These are phyloP conservation scores for Nasonia giraulti DNA, from an alignment of 1,140 invertebrate species.

Conservation along the genomic window DNA sequence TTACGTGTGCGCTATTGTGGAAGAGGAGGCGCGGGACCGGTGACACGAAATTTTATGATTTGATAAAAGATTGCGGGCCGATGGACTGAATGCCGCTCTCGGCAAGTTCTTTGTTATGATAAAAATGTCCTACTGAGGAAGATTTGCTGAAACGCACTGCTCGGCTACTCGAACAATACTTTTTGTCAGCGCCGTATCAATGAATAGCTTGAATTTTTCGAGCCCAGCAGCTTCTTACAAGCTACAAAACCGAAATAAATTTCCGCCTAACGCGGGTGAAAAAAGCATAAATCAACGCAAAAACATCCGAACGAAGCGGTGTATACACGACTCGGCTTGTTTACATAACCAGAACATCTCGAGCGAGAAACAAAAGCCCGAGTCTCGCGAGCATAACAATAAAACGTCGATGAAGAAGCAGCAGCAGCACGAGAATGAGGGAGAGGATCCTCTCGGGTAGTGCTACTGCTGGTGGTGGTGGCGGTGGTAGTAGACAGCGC, in stretches of 20 bases:
- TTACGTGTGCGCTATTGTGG: constrained; percentile 4
- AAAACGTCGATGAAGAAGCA: constrained; percentile 43
- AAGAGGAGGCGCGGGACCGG: background rate
- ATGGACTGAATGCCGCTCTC: background rate
- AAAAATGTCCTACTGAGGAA: background rate
- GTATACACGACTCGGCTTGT: constrained; percentile 1
- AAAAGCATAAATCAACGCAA: background rate
- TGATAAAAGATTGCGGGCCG: constrained; percentile 22
- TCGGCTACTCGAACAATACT: background rate
- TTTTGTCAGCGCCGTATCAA: too few relatives aligned
- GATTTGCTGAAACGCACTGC: background rate
- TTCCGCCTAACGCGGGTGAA: background rate
- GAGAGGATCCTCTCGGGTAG: background rate
- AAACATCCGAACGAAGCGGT: background rate
- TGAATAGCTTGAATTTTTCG: too few relatives aligned
- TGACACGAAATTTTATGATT: constrained; percentile 21
- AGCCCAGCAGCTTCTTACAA: too few relatives aligned
- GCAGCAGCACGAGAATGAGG: background rate
- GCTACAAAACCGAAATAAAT: too few relatives aligned
- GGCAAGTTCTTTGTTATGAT: background rate
- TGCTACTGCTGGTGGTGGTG: background rate
- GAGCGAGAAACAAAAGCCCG: constrained; percentile 16
- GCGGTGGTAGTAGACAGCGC: background rate
- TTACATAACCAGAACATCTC: constrained; percentile 15
- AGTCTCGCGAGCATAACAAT: constrained; percentile 33